Percentiles rank a stretch among this genome's conserved stretches.
These are phyloP conservation scores for Takifugu ocellatus DNA, from an alignment of 2,797 vertebrate species.

Conservation along the genomic window DNA sequence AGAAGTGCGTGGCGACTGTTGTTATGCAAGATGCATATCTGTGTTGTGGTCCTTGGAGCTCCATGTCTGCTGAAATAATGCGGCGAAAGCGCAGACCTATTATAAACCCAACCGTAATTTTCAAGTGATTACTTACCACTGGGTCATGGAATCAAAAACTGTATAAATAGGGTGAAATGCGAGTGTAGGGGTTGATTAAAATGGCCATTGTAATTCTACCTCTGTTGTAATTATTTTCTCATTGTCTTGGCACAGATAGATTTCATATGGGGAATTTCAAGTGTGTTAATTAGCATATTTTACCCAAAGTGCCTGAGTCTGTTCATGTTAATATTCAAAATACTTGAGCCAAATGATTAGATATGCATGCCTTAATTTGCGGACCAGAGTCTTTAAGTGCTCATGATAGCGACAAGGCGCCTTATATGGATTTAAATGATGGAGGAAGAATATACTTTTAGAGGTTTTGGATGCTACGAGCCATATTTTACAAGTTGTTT, in stretches of 20 bases:
- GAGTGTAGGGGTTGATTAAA: conserved; percentile 83
- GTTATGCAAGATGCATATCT: conserved; percentile 75
- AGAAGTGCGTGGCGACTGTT: conserved; percentile 65
- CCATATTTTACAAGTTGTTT: conserved; percentile 7
- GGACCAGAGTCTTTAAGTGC: conserved; percentile 42
- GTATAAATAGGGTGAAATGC: conserved; percentile 85
- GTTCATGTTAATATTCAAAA: conserved; percentile 67
- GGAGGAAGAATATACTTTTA: conserved; percentile 17
- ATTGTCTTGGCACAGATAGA: conserved; percentile 81
- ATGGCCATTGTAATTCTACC: conserved; percentile 83
- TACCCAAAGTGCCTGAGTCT: conserved; percentile 66
- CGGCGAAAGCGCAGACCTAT: conserved; percentile 72
- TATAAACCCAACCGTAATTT: conserved; percentile 80
- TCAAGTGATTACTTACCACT: conserved; percentile 86
- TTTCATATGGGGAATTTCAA: conserved; percentile 80
- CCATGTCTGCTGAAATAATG: conserved; percentile 70
- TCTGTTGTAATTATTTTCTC: conserved; percentile 85
- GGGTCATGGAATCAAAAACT: conserved; percentile 82
- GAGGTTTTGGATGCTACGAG: conserved; percentile 10
- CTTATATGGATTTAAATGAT: conserved; percentile 40
- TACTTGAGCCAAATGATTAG: conserved; percentile 70
- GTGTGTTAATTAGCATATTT: conserved; percentile 80
- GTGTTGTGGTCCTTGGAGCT: conserved; percentile 64
- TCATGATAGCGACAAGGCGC: conserved; percentile 27
- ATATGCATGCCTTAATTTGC: conserved; percentile 61